phyloP scores from a whole-genome alignment of 1,140 invertebrate species.

The Lepidotrigona ventralis region DNA sequence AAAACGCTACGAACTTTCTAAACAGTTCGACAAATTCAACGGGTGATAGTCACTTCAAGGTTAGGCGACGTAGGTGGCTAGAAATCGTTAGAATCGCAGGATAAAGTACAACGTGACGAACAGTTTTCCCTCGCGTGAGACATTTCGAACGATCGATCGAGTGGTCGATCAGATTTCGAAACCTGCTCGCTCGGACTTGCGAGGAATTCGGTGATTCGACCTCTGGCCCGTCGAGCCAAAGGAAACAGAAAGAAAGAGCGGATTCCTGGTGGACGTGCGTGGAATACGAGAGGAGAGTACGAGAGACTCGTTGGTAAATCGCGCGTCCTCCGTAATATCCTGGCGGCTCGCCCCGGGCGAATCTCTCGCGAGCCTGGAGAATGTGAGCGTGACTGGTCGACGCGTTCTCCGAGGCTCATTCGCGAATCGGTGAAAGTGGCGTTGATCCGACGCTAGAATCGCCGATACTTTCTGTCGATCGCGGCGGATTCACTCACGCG shows the following conservation, averaged over 20 bases:
- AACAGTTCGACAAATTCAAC: no score
- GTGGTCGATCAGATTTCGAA: not conserved
- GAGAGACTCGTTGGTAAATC: constrained; percentile 9
- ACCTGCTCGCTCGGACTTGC: not conserved
- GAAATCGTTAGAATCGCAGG: not conserved
- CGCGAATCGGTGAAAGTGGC: constrained; percentile 8
- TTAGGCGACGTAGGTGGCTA: not conserved
- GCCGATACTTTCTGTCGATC: not conserved
- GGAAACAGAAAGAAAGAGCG: not conserved
- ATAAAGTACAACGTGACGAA: not conserved
- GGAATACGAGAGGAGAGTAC: not conserved
- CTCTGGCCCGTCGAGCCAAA: not conserved
- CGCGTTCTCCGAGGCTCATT: not conserved
- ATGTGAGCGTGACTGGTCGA: constrained; percentile 10
- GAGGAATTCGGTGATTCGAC: not conserved
- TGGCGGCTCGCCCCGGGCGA: constrained; percentile 6
- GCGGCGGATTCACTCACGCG: not conserved
- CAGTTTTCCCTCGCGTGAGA: no score
- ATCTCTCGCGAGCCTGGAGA: not conserved
- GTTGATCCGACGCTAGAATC: not conserved
- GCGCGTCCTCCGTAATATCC: constrained; percentile 14
- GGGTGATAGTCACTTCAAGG: no score
- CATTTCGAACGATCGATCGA: not conserved
- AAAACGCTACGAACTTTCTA: no score
- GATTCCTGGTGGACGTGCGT: not conserved